Conservation (phyloP, 1,140 invertebrate species). For the Thaumatotibia leucotreta region DNA sequence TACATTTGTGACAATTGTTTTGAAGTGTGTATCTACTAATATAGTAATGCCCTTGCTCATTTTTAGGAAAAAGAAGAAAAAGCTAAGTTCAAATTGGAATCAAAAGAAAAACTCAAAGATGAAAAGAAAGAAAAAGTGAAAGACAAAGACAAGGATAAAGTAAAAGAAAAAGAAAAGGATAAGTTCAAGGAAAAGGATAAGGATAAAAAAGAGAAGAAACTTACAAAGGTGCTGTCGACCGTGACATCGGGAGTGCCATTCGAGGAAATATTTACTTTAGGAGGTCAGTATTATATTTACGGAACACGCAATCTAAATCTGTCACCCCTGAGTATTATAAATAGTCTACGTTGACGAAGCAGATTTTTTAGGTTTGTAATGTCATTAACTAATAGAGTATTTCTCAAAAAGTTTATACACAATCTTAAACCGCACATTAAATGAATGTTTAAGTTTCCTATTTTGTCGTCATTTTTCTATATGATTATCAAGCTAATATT, state of each 20-base stretch:
- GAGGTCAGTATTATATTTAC: slow-evolving; percentile 67
- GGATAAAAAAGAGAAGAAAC: slow-evolving; percentile 85
- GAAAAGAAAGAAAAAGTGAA: slow-evolving; percentile 75
- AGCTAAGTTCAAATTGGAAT: slow-evolving; percentile 69
- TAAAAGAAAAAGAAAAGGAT: slow-evolving; percentile 77
- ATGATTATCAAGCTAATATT: no score
- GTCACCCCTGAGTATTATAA: no score
- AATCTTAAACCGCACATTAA: no score
- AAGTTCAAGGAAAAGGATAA: slow-evolving; percentile 83
- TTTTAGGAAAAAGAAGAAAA: slow-evolving; percentile 74
- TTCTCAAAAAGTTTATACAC: no score
- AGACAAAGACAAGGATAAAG: slow-evolving; percentile 76
- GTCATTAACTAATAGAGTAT: no score
- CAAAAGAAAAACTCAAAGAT: slow-evolving; percentile 64
- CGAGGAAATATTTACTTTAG: slow-evolving; percentile 81
- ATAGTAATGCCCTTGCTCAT: background rate
- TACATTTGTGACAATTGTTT: no score
- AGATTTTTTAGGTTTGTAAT: no score
- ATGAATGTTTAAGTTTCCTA: no score
- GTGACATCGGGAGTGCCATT: slow-evolving; percentile 71
- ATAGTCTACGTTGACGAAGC: no score
- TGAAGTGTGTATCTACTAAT: no score
- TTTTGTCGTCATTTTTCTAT: no score
- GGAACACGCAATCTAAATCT: no score
- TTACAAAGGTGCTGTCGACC: slow-evolving; percentile 74